Evolutionary conservation across 2,113 vertebrate genomes (phyloP).

Genomic region (Ceyx cyanopectus): DNA sequence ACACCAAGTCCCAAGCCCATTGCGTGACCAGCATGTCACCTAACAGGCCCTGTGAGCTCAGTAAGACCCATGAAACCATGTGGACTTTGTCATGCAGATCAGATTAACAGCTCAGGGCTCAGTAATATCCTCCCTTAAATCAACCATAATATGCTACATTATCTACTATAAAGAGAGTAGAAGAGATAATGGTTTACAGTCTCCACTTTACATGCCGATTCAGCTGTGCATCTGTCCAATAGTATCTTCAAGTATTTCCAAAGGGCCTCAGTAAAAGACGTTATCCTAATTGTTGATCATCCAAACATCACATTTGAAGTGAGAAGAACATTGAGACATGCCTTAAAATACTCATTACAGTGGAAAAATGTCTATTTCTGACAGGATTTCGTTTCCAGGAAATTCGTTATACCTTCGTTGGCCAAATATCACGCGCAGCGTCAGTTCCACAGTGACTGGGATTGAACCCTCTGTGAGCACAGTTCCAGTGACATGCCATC

Average conservation of each 20-base stretch:
- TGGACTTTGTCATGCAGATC: not conserved
- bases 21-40: rapidly evolving
- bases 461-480: not conserved
- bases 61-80: not conserved
- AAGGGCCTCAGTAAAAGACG: not conserved
- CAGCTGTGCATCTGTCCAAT: constrained; percentile 48
- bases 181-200: constrained; percentile 34
- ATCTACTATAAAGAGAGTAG: not conserved
- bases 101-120: constrained; percentile 13
- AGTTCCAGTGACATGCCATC: rapidly evolving
- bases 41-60: rapidly evolving
- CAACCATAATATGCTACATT: not conserved
- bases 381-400: not conserved
- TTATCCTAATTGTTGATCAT: constrained; percentile 38
- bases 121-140: constrained; percentile 35
- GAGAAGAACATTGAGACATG: not conserved
- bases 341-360: constrained; percentile 14
- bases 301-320: not conserved
- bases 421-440: not conserved
- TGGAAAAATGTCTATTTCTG: constrained; percentile 2
- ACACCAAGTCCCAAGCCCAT: not conserved
- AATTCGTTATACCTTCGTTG: not conserved
- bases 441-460: not conserved
- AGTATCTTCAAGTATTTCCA: constrained; percentile 26
- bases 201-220: constrained; percentile 38